phyloP scores from a whole-genome alignment of 1,140 invertebrate genomes.

The Lerema accius region DNA sequence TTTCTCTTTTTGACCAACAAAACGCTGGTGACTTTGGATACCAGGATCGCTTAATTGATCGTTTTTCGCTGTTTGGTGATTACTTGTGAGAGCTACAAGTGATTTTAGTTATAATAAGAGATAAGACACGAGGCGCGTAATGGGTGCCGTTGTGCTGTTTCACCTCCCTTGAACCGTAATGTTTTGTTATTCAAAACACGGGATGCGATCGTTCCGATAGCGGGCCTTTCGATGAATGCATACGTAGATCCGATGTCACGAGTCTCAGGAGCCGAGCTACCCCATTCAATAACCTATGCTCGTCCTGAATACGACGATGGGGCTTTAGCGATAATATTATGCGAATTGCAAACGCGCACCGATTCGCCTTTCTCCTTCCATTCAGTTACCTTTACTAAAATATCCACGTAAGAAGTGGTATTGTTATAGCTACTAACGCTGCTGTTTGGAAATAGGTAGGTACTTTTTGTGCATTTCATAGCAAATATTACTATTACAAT shows the following conservation, averaged over 20 bases:
- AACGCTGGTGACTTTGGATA: no score
- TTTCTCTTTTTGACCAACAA: no score
- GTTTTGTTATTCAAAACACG: constrained; percentile 50
- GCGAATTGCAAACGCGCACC: neutral
- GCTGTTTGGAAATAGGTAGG: constrained; percentile 9
- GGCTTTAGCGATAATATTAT: no score
- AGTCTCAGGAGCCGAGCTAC: constrained; percentile 23
- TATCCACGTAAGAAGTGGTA: constrained; percentile 10
- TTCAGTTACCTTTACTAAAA: constrained; percentile 11
- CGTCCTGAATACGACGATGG: constrained; percentile 23
- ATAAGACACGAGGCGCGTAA: constrained; percentile 27
- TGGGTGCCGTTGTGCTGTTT: constrained; percentile 33
- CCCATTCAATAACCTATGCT: constrained; percentile 15
- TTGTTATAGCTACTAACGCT: neutral
- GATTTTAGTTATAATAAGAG: neutral
- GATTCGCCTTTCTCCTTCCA: constrained; percentile 19
- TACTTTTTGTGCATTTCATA: constrained; percentile 8
- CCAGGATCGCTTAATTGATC: no score
- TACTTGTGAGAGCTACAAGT: no score
- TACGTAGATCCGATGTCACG: neutral
- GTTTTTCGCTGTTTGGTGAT: neutral
- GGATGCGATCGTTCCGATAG: constrained; percentile 23
- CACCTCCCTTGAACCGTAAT: constrained; percentile 46
- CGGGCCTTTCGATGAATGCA: constrained; percentile 16
- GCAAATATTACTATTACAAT: constrained; percentile 9